Conservation (phyloP, 2,113 vertebrate species). For the Rhinopomastus cyanomelas region DNA sequence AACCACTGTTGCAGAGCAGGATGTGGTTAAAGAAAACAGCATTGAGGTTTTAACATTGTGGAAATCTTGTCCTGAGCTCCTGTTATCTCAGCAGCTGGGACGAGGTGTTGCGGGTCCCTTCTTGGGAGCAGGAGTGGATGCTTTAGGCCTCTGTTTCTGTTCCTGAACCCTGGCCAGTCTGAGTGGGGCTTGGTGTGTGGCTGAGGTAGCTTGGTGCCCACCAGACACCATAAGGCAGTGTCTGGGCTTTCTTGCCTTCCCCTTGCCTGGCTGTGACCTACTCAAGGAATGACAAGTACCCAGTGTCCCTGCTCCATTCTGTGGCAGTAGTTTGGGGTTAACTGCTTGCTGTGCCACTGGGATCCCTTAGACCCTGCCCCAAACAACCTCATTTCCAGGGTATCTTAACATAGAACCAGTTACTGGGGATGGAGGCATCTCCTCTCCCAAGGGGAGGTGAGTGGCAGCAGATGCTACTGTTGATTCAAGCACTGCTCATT, state of each 20-base stretch:
- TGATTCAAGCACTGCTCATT: neutral
- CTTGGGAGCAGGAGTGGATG: neutral
- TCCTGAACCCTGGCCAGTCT: neutral
- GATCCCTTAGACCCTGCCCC: neutral
- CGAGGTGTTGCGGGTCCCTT: neutral
- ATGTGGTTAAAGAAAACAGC: neutral
- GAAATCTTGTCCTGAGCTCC: neutral
- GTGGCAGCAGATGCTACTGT: neutral
- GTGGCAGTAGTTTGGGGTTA: neutral
- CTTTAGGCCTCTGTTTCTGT: neutral
- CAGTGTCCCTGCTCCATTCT: neutral
- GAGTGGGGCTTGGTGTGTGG: neutral
- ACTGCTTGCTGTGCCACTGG: neutral
- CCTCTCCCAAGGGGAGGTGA: neutral
- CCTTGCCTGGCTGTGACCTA: neutral
- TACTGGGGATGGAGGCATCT: neutral
- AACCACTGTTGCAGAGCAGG: accelerated
- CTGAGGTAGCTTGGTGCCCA: neutral
- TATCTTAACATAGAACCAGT: neutral
- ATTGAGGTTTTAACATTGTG: neutral
- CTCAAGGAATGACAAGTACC: neutral
- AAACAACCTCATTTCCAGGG: neutral
- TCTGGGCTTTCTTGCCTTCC: neutral
- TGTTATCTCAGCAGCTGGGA: neutral
- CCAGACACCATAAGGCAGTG: neutral